Percentiles rank a stretch among this genome's conserved stretches.
phyloP scores from a whole-genome alignment of 1,140 invertebrate genomes.

The Diachasma alloeum region DNA sequence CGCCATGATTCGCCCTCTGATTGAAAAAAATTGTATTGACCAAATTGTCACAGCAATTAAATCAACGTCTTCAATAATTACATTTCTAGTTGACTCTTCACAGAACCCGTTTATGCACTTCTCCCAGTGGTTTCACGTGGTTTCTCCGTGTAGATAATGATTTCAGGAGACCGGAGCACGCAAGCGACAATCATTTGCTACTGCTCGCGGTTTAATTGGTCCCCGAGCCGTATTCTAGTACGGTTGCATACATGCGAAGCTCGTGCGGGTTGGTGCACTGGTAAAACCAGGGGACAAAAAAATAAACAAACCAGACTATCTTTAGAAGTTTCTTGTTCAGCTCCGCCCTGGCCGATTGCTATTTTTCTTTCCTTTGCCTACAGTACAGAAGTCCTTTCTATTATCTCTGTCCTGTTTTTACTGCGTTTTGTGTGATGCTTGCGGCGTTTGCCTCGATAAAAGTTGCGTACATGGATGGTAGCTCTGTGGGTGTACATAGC shows the following conservation, averaged over 20 bases:
- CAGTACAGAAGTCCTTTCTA: background rate
- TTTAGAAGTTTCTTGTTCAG: background rate
- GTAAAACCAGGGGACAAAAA: background rate
- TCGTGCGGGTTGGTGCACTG: background rate
- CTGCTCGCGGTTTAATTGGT: background rate
- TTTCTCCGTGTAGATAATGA: background rate
- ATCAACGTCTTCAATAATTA: background rate
- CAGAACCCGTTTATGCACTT: background rate
- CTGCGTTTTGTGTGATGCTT: background rate
- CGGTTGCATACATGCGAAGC: background rate
- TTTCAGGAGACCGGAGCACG: background rate
- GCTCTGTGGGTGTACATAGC: background rate
- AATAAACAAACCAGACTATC: background rate
- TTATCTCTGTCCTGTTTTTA: background rate
- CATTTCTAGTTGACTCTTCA: background rate
- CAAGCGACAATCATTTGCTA: background rate
- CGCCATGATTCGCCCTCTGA: too few species aligned
- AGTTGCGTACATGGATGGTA: background rate
- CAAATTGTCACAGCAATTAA: background rate
- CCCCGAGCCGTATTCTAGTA: background rate
- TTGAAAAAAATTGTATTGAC: too few species aligned
- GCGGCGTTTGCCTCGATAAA: conserved; percentile 4
- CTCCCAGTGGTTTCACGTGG: background rate
- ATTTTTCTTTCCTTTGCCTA: background rate
- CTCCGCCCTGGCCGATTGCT: background rate